Conservation (phyloP, 2,113 vertebrate genomes). For the Alexandromys fortis region DNA sequence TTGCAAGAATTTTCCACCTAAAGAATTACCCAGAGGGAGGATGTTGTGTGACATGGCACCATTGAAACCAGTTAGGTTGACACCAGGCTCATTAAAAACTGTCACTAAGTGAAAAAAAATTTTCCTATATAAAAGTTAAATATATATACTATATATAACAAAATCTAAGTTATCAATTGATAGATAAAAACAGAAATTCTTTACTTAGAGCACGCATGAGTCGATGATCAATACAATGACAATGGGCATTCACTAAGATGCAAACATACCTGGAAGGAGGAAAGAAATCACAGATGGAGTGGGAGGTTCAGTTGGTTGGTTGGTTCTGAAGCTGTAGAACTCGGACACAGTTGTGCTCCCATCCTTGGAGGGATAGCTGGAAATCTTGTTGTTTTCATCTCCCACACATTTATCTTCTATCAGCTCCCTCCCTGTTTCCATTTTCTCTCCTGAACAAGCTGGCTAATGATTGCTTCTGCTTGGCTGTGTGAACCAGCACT, state of each 20-base stretch:
- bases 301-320: neutral
- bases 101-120: neutral
- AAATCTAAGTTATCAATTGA: neutral
- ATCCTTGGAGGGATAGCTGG: constrained; percentile 26
- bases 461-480: constrained; percentile 43
- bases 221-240: neutral
- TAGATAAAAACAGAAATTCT: neutral
- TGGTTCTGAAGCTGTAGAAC: constrained; percentile 26
- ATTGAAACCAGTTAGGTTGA: neutral
- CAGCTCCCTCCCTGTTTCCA: neutral
- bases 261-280: constrained; percentile 37
- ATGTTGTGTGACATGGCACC: neutral
- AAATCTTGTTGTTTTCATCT: constrained; percentile 38
- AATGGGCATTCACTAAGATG: neutral
- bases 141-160: neutral
- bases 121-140: neutral
- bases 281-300: constrained; percentile 7
- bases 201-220: neutral
- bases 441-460: constrained; percentile 21
- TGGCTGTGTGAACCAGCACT: neutral
- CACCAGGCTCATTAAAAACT: neutral
- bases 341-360: neutral
- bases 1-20: constrained; percentile 27
- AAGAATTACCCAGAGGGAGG: neutral
- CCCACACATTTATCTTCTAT: constrained; percentile 27